Conservation (phyloP, 2,113 vertebrate genomes). For the Vidua chalybeata region DNA sequence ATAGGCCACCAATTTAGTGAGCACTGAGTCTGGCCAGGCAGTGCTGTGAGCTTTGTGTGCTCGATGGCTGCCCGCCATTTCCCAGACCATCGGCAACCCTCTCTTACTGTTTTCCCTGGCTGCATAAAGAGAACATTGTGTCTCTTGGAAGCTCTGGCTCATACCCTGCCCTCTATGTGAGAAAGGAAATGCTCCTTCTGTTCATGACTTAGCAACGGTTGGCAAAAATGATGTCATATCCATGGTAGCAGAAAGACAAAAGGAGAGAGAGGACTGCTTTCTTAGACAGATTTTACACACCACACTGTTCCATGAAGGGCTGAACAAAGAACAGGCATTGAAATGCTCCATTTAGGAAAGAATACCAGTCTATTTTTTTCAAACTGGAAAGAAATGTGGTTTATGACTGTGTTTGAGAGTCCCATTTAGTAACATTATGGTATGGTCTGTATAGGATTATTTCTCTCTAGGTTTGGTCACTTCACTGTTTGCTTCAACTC, state of each 20-base stretch:
- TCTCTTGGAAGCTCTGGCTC: constrained; percentile 41
- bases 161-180: not conserved
- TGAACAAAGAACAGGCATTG: constrained; percentile 6
- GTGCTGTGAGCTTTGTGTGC: not conserved
- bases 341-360: not conserved
- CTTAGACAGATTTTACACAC: not conserved
- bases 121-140: constrained; percentile 55
- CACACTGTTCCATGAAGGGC: not conserved
- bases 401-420: not conserved
- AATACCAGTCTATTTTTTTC: not conserved
- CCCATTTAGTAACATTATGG: not conserved
- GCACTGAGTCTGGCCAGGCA: not conserved
- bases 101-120: constrained; percentile 13
- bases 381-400: not conserved
- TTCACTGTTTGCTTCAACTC: not conserved
- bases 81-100: constrained; percentile 40
- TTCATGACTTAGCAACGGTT: constrained; percentile 51
- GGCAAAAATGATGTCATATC: constrained; percentile 69
- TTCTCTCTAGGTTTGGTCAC: not conserved
- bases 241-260: constrained; percentile 66
- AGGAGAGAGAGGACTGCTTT: not conserved
- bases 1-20: constrained; percentile 27
- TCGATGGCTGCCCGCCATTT: constrained; percentile 38
- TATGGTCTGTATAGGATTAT: not conserved
- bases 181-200: constrained; percentile 43